phyloP scores from a whole-genome alignment of 2,888 invertebrate species.

The Lasioglossum vierecki region DNA sequence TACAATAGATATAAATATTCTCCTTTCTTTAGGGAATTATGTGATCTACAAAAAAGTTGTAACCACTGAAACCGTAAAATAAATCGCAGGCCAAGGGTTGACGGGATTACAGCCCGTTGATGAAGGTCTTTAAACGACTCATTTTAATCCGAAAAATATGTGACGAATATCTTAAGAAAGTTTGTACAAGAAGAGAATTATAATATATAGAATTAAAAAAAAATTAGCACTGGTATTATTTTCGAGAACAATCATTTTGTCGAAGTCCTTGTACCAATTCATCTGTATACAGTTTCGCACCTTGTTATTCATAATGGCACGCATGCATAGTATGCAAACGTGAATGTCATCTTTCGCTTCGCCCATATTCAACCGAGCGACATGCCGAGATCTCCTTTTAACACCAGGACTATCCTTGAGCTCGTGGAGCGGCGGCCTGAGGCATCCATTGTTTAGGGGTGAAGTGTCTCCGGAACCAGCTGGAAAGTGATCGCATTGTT shows the following conservation, averaged over 20 bases:
- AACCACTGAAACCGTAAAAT: too few species aligned
- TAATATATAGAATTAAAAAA: too few species aligned
- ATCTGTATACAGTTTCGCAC: slow-evolving; percentile 81
- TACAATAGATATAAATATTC: too few species aligned
- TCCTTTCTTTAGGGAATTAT: too few species aligned
- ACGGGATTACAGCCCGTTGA: too few species aligned
- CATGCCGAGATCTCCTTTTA: slow-evolving; percentile 92
- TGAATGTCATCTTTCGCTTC: slow-evolving; percentile 99
- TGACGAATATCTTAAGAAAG: too few species aligned
- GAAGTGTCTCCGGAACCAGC: slow-evolving; percentile 77
- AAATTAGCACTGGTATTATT: neutral
- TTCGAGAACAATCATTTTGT: neutral
- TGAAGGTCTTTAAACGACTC: too few species aligned
- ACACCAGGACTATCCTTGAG: slow-evolving; percentile 89
- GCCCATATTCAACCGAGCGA: slow-evolving; percentile 96
- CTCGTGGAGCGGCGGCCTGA: slow-evolving; percentile 86
- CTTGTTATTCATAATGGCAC: slow-evolving; percentile 99
- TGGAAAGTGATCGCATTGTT: slow-evolving; percentile 47
- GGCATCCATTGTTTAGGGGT: slow-evolving; percentile 82
- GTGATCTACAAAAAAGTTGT: too few species aligned
- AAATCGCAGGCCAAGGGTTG: too few species aligned
- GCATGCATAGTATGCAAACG: slow-evolving; percentile 99
- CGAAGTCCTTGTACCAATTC: slow-evolving; percentile 25
- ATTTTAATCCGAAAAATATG: too few species aligned
- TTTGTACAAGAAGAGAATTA: too few species aligned